Base-by-base conservation (phyloP, 92 coral and sea anemone species). In the Porites cylindrica region DNA sequence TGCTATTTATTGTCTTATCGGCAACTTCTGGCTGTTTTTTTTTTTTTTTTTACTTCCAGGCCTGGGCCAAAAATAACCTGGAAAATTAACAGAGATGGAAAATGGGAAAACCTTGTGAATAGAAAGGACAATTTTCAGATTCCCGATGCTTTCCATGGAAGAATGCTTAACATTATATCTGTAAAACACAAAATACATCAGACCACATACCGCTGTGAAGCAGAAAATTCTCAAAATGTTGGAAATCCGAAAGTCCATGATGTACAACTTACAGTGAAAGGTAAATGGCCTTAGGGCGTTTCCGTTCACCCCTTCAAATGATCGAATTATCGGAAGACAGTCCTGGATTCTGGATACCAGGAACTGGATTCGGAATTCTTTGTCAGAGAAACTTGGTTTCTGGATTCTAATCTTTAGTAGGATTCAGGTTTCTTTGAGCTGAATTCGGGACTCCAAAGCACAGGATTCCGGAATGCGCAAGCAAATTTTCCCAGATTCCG, bases 21-120 rank as follows among this genome's bases (percentile, higher is more conserved):
- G 1, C 43, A 32, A 32, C 60, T 2, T 56, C 14, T 10, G 3
- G 11, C 14, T 56, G 14, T 8, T 10, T 21, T 21, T 21, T 21
- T 21, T 0, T 54, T 0, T 26, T 26, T 8, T 10, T 10, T 73
- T n/a, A 51, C 58, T 66, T 54, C 4, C 43, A 85, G 88, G 38
- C 88, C 88, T 10, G 83, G 51, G 8, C 88, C 88, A 63, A 14
- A 1, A 6, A 76, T 85, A 14, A 76, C 38, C 2, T 85, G 88
- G 88, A 75, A 53, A 50, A 85, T 64, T 18, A n/a, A 76, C 29
- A 56, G 26, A 4, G 2, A 7, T 21, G 53, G 5, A 11, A 56
- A 10, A 8, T 56, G 60, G 60, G 14, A 56, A 13, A 2, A 56
- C 14, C 56, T 85, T 29, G n/a, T 21, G 16, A 19, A 10, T n/a